Conservation (phyloP, 2,888 invertebrate species). For the Latrodectus elegans region DNA sequence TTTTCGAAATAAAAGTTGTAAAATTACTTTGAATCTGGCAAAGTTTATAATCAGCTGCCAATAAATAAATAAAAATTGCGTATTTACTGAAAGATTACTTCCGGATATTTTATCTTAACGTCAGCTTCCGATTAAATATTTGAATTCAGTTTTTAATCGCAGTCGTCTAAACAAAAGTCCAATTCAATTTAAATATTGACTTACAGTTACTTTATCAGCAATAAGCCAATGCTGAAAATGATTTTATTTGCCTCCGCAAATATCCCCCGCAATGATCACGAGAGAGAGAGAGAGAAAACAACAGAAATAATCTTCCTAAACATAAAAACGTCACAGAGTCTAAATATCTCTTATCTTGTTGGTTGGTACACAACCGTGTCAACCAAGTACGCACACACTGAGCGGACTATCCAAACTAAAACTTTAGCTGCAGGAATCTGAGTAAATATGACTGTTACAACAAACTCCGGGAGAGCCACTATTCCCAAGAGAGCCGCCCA, state of each 20-base stretch:
- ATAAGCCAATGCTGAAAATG: neutral
- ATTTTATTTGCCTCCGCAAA: neutral
- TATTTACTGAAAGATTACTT: too few relatives aligned
- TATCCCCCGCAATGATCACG: slow-evolving; percentile 7
- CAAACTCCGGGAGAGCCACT: slow-evolving; percentile 6
- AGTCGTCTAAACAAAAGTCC: too few relatives aligned
- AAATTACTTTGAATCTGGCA: too few relatives aligned
- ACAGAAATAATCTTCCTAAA: slow-evolving; percentile 32
- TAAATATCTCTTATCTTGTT: slow-evolving; percentile 61
- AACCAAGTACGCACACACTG: slow-evolving; percentile 46
- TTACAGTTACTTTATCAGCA: neutral
- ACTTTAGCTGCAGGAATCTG: slow-evolving; percentile 27
- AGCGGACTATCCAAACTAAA: slow-evolving; percentile 53
- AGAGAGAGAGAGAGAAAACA: slow-evolving; percentile 19
- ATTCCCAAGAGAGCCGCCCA: slow-evolving; percentile 42
- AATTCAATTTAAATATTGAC: slow-evolving; percentile 3
- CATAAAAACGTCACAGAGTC: slow-evolving; percentile 61
- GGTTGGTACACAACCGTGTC: slow-evolving; percentile 62
- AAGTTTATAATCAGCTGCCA: too few relatives aligned
- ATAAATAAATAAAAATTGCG: too few relatives aligned
- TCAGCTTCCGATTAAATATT: too few relatives aligned
- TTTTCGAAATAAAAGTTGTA: too few relatives aligned
- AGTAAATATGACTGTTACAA: slow-evolving; percentile 50
- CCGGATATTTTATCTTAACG: too few relatives aligned
- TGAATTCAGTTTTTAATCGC: too few relatives aligned